Base-by-base conservation (phyloP, 2,113 vertebrate genomes). In the Tragelaphus buxtoni region DNA sequence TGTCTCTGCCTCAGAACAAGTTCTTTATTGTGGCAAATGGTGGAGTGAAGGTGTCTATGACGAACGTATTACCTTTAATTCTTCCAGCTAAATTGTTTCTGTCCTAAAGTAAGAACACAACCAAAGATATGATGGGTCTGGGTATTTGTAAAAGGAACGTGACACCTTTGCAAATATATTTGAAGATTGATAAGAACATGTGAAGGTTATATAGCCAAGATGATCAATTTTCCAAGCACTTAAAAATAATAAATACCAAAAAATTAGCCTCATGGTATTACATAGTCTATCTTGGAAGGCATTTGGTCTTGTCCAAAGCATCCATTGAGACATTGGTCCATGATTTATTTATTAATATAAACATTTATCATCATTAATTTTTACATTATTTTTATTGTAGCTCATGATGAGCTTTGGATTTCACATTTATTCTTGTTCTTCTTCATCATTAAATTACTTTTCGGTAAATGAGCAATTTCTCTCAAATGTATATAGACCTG, bases 41-140 rank as follows among this genome's bases (percentile, higher is more conserved):
- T 72, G 14, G 9, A 17, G 7, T 14, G 30, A 4, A 4, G 20
- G 0, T 20, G 0, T 20, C 10, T 51, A 5, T 30, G 45, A 12
- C 4, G 4, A 74, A 20, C 8, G 3, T 4, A 16, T 30, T 14
- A 5, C 24, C 6, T 39, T 35, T 32, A 22, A n/a, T 83, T 72
- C n/a, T 72, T 16, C 42, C 35, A 72, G 12, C 6, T 35, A 65
- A 53, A 90, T n/a, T 90, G 24, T 49, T 82, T 51, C 5, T 77
- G 13, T 79, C 61, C 61, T 82, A 53, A 47, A 9, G 30, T 4
- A 83, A 83, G 7, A 16, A 61, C 7, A 63, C 12, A 63, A 12
- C 1, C 7, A 61, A 16, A 80, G 26, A 35, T 10, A 1, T 28
- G 11, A 61, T 49, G 16, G 49, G 4, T 72, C 39, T 53, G 26